These are phyloP conservation scores for Enchytraeus crypticus DNA, from an alignment of 2,888 invertebrate genomes.

Conservation along the genomic window DNA sequence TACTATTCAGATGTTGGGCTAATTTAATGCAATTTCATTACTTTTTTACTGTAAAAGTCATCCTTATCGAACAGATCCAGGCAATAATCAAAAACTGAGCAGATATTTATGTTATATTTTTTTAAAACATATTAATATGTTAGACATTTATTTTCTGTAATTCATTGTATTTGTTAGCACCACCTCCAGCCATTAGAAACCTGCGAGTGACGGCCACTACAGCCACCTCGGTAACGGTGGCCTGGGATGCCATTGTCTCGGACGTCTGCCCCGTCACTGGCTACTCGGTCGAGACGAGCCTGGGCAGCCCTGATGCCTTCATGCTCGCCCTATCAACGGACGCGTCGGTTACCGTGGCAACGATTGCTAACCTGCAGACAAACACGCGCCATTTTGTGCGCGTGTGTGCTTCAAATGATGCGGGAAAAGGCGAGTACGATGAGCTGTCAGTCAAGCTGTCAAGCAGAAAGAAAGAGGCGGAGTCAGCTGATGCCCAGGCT, in stretches of 20 bases:
- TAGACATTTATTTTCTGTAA: too few species aligned
- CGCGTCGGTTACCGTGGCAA: constrained; percentile 26
- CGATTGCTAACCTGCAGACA: constrained; percentile 1
- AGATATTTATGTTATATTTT: too few species aligned
- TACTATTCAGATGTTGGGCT: too few species aligned
- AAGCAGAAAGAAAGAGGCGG: background rate
- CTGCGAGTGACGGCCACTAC: constrained; percentile 3
- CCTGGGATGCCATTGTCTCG: constrained; percentile 8
- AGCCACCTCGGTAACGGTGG: constrained; percentile 1
- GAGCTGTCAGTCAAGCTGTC: background rate
- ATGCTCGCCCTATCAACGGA: constrained; percentile 32
- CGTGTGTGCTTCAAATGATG: constrained; percentile 74
- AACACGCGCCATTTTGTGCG: constrained; percentile 63
- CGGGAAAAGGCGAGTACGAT: constrained; percentile 53
- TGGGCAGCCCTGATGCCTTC: constrained; percentile 22
- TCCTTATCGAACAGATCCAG: too few species aligned
- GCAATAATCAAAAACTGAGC: too few species aligned
- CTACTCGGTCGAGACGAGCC: constrained; percentile 35
- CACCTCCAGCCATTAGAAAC: constrained; percentile 22
- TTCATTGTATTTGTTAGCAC: too few species aligned
- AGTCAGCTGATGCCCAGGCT: background rate
- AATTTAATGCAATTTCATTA: too few species aligned
- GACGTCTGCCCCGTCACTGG: constrained; percentile 31
- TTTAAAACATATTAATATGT: too few species aligned
- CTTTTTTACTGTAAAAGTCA: too few species aligned